Evolutionary conservation across 2,888 invertebrate genomes (phyloP), one percentile per base, ranked within the genome.

Genomic region (Caenorhabditis sp.): DNA sequence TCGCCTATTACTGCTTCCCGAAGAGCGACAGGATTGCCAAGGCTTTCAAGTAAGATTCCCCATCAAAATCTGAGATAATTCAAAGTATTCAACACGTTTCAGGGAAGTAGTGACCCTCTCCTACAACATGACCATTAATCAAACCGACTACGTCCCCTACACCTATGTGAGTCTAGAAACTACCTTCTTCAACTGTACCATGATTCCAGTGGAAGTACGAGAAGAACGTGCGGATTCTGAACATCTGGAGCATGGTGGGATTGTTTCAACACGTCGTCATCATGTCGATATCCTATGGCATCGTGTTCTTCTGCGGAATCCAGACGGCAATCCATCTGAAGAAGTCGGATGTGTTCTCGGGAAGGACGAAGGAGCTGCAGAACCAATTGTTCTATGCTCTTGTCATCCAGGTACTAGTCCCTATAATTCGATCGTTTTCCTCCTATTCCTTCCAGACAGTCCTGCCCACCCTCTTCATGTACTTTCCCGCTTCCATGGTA

Each of bases 381-480:
- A 68, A 55, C 3, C 76, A 76, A 55, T 55, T 76, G 20, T 76
- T 76, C 68, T 55, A 76, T 13, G 76, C 76, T 0, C 51, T 76
- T 0, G 67, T 76, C 11, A 22, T 76, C 5, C 76, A 76, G 76
- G 76, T 74, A 3, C 1, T 15, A 13, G n/a, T 6, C 8, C 9
- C 2, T 50, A 32, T 4, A 32, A 32, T 9, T 6, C 32, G 9
- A 32, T 6, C 32, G n/a, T n/a, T n/a, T n/a, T n/a, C n/a, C n/a
- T n/a, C n/a, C n/a, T n/a, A n/a, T n/a, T n/a, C n/a, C n/a, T n/a
- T n/a, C n/a, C n/a, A 76, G 68, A 76, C 76, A 8, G 22, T 68
- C 9, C 51, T 76, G 32, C 76, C 76, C 15, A 22, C 55, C 0
- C 35, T 80, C 11, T 76, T 70, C 55, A 72, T 76, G 68, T 80